Percentiles rank a stretch among this genome's conserved stretches.
These are phyloP conservation scores for Acipenser transmontanus DNA, from an alignment of 2,797 vertebrate genomes.

Conservation along the genomic window DNA sequence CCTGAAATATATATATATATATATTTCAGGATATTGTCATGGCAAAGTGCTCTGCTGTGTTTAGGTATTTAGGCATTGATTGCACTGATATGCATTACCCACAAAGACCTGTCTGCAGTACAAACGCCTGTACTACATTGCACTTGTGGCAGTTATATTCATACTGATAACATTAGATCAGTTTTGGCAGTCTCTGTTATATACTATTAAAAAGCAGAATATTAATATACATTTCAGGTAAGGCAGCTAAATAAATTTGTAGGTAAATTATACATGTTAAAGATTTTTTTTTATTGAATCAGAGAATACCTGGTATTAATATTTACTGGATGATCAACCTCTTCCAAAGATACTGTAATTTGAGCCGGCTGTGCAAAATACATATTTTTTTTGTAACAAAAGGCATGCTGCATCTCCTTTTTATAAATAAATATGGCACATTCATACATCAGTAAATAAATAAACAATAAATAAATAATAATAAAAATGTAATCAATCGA, in stretches of 20 bases:
- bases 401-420: too few relatives aligned
- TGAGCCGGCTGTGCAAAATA: too few relatives aligned
- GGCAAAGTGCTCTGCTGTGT: slow-evolving; percentile 2
- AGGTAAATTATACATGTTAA: too few relatives aligned
- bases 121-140: slow-evolving; percentile 46
- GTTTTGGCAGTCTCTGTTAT: slow-evolving; percentile 42
- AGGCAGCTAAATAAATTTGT: slow-evolving; percentile 17
- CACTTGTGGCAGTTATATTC: slow-evolving; percentile 40
- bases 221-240: neutral
- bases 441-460: too few relatives aligned
- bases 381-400: too few relatives aligned
- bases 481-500: too few relatives aligned
- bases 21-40: neutral
- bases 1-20: neutral
- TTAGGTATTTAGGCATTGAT: slow-evolving; percentile 5
- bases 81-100: slow-evolving; percentile 11
- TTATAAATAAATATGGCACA: too few relatives aligned
- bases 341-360: too few relatives aligned
- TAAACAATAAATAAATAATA: too few relatives aligned
- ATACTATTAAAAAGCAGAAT: slow-evolving; percentile 25
- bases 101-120: slow-evolving; percentile 31
- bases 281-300: too few relatives aligned
- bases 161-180: slow-evolving; percentile 25
- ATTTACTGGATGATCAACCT: too few relatives aligned
- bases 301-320: too few relatives aligned